These are phyloP conservation scores for Pelobates fuscus DNA, from an alignment of 2,113 vertebrate genomes.

Conservation along the genomic window DNA sequence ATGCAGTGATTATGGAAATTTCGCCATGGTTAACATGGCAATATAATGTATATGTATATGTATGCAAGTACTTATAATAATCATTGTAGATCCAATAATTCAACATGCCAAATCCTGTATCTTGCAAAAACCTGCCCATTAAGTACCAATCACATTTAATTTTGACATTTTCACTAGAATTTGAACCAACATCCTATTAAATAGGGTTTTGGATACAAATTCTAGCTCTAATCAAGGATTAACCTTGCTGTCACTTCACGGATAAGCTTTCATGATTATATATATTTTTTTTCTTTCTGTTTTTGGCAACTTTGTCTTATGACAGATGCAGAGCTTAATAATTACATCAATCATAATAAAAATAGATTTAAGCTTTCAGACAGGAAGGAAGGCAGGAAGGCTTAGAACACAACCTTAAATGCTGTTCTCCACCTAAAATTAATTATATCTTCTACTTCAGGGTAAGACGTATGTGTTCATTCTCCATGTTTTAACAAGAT, in stretches of 20 bases:
- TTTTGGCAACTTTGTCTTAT: conserved; percentile 29
- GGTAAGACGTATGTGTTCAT: background rate
- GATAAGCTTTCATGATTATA: background rate
- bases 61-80: too few relatives aligned
- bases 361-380: conserved; percentile 40
- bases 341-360: conserved; percentile 46
- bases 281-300: background rate
- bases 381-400: conserved; percentile 44
- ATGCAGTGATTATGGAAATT: too few relatives aligned
- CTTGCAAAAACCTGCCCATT: too few relatives aligned
- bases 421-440: conserved; percentile 18
- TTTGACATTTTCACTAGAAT: background rate
- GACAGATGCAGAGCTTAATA: conserved; percentile 40
- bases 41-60: too few relatives aligned
- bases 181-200: background rate
- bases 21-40: too few relatives aligned
- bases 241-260: background rate
- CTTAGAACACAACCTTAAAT: conserved; percentile 35
- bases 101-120: too few relatives aligned
- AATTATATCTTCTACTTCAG: background rate
- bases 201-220: background rate
- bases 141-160: conserved; percentile 10
- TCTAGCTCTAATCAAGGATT: conserved; percentile 7
- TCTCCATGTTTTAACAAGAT: background rate
- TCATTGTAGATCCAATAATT: too few relatives aligned